Base-by-base conservation (phyloP, 23 tunicate species). In the Phallusia fumigata region DNA sequence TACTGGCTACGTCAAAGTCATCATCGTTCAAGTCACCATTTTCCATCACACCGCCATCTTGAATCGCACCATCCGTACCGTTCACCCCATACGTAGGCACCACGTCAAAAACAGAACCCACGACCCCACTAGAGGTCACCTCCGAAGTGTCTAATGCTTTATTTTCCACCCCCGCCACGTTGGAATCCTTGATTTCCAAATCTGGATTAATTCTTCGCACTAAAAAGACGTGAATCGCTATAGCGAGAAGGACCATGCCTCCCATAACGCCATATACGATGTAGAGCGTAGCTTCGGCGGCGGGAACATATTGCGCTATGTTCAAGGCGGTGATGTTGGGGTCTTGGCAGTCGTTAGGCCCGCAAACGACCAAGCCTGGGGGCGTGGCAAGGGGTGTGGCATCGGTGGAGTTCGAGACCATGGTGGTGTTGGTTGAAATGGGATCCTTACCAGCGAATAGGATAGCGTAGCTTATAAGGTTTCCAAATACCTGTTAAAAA, bases 281-380 rank as follows among this genome's bases (percentile, higher is more conserved):
- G 35, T 85, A 85, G 6, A 84, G 65, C 0, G 75, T 74, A 19
- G 83, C 64, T n/a, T 51, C 45, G 13, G 84, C 64, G 15, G 86
- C 76, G 0, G 96, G 96, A 31, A 81, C 84, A 73, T 91, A 91
- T 28, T 84, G 65, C 36, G 79, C 80, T 30, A 82, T 35, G 36
- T 91, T 79, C 53, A 44, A 47, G 15, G 45, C 72, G 0, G 90
- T 86, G 18, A 91, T 73, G 69, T 91, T 91, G 6, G 90, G 90
- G 82, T 86, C 83, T 72, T 91, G 96, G 52, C 96, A 91, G 78
- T 91, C 96, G 74, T 91, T 82, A 34, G 82, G 72, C 2, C 96
- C 96, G 69, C 96, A 91, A 19, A 81, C 74, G 21, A 85, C 76
- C 10, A 87, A 32, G 28, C 82, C 86, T 3, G 52, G 36, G 83